Conservation (phyloP, 2,113 vertebrate species). For the Perca fluviatilis region DNA sequence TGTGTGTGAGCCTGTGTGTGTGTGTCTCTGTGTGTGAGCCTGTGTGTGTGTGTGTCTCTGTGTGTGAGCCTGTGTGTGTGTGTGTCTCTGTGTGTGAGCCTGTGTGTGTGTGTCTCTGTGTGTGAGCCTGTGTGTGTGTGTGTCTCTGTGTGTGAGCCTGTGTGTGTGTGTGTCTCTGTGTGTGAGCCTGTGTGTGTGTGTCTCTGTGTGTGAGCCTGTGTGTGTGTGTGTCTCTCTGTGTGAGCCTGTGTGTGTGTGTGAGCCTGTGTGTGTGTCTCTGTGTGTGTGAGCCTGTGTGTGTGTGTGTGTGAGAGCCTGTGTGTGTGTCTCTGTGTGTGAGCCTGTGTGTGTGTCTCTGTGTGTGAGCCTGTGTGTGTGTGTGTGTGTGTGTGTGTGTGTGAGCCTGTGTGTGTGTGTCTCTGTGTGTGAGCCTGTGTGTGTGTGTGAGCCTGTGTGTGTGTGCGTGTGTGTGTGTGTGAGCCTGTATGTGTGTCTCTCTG, state of each 20-base stretch:
- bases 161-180: not conserved
- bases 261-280: not conserved
- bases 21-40: not conserved
- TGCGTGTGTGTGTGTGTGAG: not conserved
- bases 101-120: not conserved
- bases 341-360: constrained; percentile 6
- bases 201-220: constrained; percentile 9
- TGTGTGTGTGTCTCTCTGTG: no score
- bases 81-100: not conserved
- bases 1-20: not conserved
- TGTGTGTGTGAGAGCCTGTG: not conserved
- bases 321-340: no score
- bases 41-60: not conserved
- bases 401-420: constrained; percentile 3
- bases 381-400: not conserved
- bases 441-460: not conserved
- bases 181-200: not conserved
- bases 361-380: constrained; percentile 16
- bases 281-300: not conserved
- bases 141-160: not conserved
- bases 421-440: not conserved
- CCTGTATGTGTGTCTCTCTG: no score
- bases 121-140: not conserved
- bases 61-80: not conserved
- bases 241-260: constrained; percentile 5